Evolutionary conservation across 2,113 vertebrate species (phyloP).

Genomic region (Columba livia): DNA sequence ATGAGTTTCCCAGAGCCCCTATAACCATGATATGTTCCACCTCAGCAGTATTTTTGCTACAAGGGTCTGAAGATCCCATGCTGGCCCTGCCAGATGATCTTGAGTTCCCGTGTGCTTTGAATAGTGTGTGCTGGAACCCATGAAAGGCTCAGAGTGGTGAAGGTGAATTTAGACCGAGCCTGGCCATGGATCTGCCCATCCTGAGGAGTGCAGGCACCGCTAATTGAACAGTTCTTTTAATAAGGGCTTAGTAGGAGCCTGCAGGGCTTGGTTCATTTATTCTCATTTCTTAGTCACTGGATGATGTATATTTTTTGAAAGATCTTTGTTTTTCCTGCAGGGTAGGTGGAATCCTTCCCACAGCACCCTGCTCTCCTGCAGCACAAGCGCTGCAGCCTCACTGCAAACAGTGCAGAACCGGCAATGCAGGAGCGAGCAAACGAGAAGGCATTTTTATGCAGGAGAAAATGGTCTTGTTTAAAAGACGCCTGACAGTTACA

Average conservation of each 20-base stretch:
- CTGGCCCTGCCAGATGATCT: not conserved
- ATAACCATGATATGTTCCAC: fast-evolving
- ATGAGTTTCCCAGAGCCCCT: not conserved
- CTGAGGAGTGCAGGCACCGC: not conserved
- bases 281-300: constrained; percentile 29
- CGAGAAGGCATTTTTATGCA: not conserved
- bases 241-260: not conserved
- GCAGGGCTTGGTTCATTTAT: not conserved
- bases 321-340: constrained; percentile 48
- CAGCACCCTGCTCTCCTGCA: not conserved
- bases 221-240: not conserved
- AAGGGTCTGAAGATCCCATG: not conserved
- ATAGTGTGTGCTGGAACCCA: not conserved
- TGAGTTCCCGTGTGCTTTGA: not conserved
- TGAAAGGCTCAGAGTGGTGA: not conserved
- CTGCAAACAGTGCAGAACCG: not conserved
- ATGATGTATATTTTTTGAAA: constrained; percentile 34
- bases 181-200: not conserved
- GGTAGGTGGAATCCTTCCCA: constrained; percentile 9
- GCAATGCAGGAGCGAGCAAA: fast-evolving
- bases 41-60: not conserved
- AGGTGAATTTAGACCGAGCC: fast-evolving
- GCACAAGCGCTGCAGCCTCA: not conserved
- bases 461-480: not conserved
- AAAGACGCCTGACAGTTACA: not conserved